Evolutionary conservation across 2,888 invertebrate species (phyloP).

Genomic region (Marasmarcha lunaedactyla): DNA sequence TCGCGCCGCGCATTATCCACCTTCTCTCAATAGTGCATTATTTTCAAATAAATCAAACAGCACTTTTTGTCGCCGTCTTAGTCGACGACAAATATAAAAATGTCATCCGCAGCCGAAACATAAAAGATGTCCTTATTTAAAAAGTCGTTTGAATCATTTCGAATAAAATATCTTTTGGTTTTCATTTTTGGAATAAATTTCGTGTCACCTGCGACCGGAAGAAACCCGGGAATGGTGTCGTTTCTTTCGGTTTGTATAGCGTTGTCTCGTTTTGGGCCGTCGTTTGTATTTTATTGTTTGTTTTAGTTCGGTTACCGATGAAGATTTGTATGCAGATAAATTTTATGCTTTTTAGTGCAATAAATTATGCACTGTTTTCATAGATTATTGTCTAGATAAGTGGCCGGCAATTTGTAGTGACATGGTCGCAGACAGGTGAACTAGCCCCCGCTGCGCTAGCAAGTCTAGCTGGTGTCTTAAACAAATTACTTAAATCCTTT

Average conservation of each 20-base stretch:
- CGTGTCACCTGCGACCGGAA: constrained; percentile 69
- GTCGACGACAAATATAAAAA: constrained; percentile 66
- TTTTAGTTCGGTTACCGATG: constrained; percentile 39
- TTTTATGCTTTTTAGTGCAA: constrained; percentile 61
- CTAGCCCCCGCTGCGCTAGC: constrained; percentile 13
- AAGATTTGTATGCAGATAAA: constrained; percentile 58
- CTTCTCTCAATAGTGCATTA: constrained; percentile 28
- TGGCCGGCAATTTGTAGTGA: constrained; percentile 45
- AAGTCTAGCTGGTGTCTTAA: too few relatives aligned
- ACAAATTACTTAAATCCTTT: too few relatives aligned
- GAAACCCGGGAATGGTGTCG: constrained; percentile 29
- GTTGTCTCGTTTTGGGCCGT: constrained; percentile 23
- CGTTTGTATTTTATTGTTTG: constrained; percentile 47
- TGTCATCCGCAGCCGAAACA: constrained; percentile 56
- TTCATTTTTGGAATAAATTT: constrained; percentile 70
- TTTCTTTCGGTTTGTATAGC: constrained; percentile 27
- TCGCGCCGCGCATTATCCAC: background rate
- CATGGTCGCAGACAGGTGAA: constrained; percentile 49
- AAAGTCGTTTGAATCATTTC: constrained; percentile 65
- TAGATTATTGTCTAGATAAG: constrained; percentile 47
- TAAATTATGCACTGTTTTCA: constrained; percentile 52
- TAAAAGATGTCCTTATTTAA: constrained; percentile 67
- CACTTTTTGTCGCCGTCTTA: constrained; percentile 39
- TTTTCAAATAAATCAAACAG: constrained; percentile 58
- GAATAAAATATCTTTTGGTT: constrained; percentile 65